Conservation (phyloP, 2,113 vertebrate species). For the Scytalopus superciliaris region DNA sequence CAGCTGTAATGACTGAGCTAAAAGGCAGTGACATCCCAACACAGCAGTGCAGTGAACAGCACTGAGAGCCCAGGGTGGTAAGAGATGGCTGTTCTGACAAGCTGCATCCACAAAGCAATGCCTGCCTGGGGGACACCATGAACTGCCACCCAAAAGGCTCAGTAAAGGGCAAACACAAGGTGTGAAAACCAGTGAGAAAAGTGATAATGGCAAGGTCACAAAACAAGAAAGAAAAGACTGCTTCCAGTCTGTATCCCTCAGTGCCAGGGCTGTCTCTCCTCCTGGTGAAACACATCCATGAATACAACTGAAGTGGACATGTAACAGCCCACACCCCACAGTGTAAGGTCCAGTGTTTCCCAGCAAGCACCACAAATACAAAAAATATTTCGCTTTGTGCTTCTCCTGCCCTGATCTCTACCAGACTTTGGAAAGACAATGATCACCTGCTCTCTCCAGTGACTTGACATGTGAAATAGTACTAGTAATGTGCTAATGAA, state of each 20-base stretch:
- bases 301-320: not conserved
- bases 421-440: not conserved
- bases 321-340: not conserved
- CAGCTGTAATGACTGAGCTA: not conserved
- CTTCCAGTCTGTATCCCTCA: not conserved
- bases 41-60: accelerated
- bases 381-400: not conserved
- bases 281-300: not conserved
- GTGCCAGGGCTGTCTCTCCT: not conserved
- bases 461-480: not conserved
- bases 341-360: not conserved
- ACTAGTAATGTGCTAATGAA: not conserved
- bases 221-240: not conserved
- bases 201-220: not conserved
- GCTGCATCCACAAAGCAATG: not conserved
- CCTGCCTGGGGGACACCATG: not conserved
- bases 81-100: accelerated
- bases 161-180: not conserved
- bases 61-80: accelerated
- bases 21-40: not conserved
- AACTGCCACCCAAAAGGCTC: not conserved
- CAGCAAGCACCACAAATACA: not conserved
- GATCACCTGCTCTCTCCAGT: not conserved
- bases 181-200: not conserved
- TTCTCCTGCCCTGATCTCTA: not conserved